Evolutionary conservation across 2,797 vertebrate species (phyloP), one percentile per base, ranked within the genome.

Genomic region (Leptoclinus maculatus): DNA sequence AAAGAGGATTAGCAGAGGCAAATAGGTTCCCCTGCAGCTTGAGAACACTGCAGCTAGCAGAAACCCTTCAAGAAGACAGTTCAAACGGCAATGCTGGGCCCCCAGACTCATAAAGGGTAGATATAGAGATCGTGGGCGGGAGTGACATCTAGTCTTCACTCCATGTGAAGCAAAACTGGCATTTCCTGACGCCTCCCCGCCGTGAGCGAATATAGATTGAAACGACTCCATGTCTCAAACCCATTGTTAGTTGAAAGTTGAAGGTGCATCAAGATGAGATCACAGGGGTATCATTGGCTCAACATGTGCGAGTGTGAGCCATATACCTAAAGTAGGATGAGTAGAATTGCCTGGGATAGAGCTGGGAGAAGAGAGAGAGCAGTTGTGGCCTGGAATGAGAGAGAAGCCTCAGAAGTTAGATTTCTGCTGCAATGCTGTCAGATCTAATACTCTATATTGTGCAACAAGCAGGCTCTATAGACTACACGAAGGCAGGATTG

Each of bases 371-470:
- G 70, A 91, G 86, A 91, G 92, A 92, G 83, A 88, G 87, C 83
- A 87, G 87, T 83, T 93, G 87, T 91, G 75, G 78, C 90, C 94
- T 96, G 95, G 57, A 96, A 94, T 84, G 91, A 84, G 89, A 95
- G 83, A 94, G 84, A 87, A 93, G 27, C 79, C 79, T 88, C 66
- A 78, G 82, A 88, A 88, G 86, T 87, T 85, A 87, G 75, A 82
- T 78, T 86, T 29, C 53, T 70, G 49, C 79, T 66, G 69, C 84
- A 82, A 66, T 51, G 34, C 78, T 84, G 84, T 86, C 83, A 81
- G 47, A 14, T 71, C 68, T 85, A 71, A 78, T 83, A 59, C 54
- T 68, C 51, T 62, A 69, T 32, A 79, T 17, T 72, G 62, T 76
- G 75, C 70, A 83, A 86, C 60, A 83, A 82, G 71, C 6, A 0